These are phyloP conservation scores for Leptodirus hochenwartii DNA, from an alignment of 2,888 invertebrate genomes.

Conservation along the genomic window DNA sequence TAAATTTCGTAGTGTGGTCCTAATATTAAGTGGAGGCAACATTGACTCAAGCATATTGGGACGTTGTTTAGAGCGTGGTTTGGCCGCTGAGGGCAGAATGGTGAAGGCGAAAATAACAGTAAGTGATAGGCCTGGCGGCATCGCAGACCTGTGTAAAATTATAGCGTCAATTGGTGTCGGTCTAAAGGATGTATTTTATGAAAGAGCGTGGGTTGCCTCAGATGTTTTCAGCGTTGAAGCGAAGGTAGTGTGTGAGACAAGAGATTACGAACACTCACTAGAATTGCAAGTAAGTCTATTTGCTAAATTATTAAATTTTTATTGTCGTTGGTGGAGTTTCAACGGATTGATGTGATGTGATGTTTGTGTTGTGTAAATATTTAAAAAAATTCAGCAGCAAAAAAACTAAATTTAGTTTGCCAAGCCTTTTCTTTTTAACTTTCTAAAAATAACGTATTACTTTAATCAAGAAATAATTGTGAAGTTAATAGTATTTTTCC, in stretches of 20 bases:
- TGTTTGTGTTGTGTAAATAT: too few species aligned
- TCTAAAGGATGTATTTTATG: constrained; percentile 84
- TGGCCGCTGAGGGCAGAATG: constrained; percentile 64
- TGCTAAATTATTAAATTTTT: constrained; percentile 72
- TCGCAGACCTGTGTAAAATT: constrained; percentile 57
- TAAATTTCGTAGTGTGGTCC: constrained; percentile 43
- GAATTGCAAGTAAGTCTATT: constrained; percentile 41
- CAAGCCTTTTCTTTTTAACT: too few species aligned
- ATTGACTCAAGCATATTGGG: constrained; percentile 77
- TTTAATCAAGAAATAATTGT: too few species aligned
- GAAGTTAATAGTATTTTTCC: too few species aligned
- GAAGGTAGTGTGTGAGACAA: constrained; percentile 78
- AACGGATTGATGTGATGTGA: too few species aligned
- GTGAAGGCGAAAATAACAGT: constrained; percentile 52
- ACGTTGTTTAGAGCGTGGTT: constrained; percentile 62
- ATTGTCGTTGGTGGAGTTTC: too few species aligned
- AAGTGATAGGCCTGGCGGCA: constrained; percentile 65
- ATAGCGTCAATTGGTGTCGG: constrained; percentile 55
- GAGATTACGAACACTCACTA: constrained; percentile 58
- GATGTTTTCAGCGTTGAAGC: constrained; percentile 80
- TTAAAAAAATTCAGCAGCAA: too few species aligned
- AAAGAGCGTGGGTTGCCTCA: constrained; percentile 77
- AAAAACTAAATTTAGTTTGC: too few species aligned
- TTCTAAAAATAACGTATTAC: too few species aligned
- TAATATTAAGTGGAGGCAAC: constrained; percentile 70